Evolutionary conservation across 2,113 vertebrate genomes (phyloP).

Genomic region (Petromus typicus): DNA sequence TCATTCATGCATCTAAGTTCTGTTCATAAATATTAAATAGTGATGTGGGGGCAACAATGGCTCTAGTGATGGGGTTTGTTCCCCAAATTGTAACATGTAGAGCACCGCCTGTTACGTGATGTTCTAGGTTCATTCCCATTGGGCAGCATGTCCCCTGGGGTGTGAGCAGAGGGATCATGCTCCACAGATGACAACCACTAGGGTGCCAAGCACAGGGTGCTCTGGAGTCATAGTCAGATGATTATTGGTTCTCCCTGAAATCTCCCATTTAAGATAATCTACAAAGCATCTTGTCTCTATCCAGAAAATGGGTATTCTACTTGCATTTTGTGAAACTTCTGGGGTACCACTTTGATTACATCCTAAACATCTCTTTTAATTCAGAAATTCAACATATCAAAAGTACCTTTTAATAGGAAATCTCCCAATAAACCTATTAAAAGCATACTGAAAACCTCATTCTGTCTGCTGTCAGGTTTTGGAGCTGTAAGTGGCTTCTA

Average conservation of each 20-base stretch:
- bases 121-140: background rate
- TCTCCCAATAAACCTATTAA: slow-evolving; percentile 85
- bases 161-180: background rate
- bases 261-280: background rate
- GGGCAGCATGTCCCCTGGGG: background rate
- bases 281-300: background rate
- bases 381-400: slow-evolving; percentile 57
- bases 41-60: background rate
- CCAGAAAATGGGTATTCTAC: background rate
- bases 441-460: slow-evolving; percentile 86
- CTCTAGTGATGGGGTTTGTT: background rate
- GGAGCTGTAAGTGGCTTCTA: slow-evolving; percentile 87
- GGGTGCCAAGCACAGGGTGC: background rate
- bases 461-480: slow-evolving; percentile 84
- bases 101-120: background rate
- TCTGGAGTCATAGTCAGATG: background rate
- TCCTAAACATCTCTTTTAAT: slow-evolving; percentile 57
- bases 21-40: background rate
- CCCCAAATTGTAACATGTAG: background rate
- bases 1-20: background rate
- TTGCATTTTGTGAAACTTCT: background rate
- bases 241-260: background rate
- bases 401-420: slow-evolving; percentile 83
- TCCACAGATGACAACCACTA: background rate
- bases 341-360: slow-evolving; percentile 46